A percentile compares a stretch with the other conserved stretches of the same genome.
These are phyloP conservation scores for Charaxes varanes DNA, from an alignment of 1,140 invertebrate species.

Conservation along the genomic window DNA sequence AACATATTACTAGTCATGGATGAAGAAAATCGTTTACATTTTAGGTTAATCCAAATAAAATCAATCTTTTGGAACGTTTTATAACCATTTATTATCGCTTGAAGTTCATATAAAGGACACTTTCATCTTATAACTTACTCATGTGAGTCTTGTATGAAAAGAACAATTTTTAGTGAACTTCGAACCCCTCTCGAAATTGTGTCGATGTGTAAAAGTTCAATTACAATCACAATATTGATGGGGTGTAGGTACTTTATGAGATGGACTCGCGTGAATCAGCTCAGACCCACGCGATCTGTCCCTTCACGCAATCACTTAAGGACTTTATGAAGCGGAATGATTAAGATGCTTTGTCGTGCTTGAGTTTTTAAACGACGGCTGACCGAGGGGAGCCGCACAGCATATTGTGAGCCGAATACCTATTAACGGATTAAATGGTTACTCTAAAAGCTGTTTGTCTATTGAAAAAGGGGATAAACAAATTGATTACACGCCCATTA, in stretches of 20 bases:
- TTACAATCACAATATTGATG: slow-evolving; percentile 32
- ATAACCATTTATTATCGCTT: too few species aligned
- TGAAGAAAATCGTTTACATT: too few species aligned
- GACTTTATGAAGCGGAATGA: slow-evolving; percentile 70
- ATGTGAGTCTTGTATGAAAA: slow-evolving; percentile 1
- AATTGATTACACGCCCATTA: slow-evolving; percentile 7
- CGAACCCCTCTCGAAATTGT: slow-evolving; percentile 26
- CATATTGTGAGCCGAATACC: slow-evolving; percentile 66
- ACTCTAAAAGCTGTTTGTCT: slow-evolving; percentile 16
- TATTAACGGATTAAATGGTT: slow-evolving; percentile 59
- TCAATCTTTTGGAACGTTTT: too few species aligned
- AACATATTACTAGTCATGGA: too few species aligned
- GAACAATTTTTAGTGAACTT: slow-evolving; percentile 1
- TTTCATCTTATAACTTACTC: too few species aligned
- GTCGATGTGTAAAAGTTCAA: slow-evolving; percentile 26
- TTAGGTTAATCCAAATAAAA: too few species aligned
- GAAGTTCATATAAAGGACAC: too few species aligned
- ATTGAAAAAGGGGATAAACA: slow-evolving; percentile 7
- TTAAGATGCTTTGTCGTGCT: slow-evolving; percentile 68
- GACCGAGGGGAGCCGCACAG: slow-evolving; percentile 40
- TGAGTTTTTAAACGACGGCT: slow-evolving; percentile 47
- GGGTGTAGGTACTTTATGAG: slow-evolving; percentile 45
- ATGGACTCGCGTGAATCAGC: slow-evolving; percentile 64
- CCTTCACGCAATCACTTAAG: slow-evolving; percentile 68
- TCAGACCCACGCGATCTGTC: slow-evolving; percentile 55